Conservation (phyloP, 1,140 invertebrate species). For the Heliconius hermathena region DNA sequence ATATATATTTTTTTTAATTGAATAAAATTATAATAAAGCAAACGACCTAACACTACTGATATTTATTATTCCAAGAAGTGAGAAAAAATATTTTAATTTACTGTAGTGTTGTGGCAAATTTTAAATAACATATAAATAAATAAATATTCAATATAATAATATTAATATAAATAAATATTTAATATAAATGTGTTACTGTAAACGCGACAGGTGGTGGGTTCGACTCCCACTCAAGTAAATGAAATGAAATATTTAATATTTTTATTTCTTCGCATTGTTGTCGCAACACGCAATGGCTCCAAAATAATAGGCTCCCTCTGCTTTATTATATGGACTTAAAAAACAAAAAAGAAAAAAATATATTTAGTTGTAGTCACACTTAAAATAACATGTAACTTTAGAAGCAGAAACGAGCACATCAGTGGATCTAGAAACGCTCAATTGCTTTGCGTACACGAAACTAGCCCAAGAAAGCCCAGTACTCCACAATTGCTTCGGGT, state of each 20-base stretch:
- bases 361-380: no score
- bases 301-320: no score
- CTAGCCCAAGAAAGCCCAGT: constrained; percentile 57
- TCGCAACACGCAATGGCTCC: no score
- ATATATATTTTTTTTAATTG: not conserved
- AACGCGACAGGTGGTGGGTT: no score
- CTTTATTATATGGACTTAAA: not conserved
- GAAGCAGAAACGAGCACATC: constrained; percentile 45
- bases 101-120: not conserved
- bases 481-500: constrained; percentile 66
- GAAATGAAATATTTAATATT: no score
- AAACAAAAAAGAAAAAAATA: not conserved
- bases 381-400: not conserved
- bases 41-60: not conserved
- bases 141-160: not conserved
- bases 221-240: no score
- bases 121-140: not conserved
- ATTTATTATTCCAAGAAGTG: not conserved
- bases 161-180: no score
- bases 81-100: not conserved
- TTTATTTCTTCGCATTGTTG: no score
- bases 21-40: not conserved
- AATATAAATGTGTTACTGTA: no score
- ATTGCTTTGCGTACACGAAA: constrained; percentile 53
- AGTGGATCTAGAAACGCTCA: constrained; percentile 61